Evolutionary conservation across 1,140 invertebrate species (phyloP), one percentile per base, ranked within the genome.

Genomic region (Rhopalosiphum maidis): DNA sequence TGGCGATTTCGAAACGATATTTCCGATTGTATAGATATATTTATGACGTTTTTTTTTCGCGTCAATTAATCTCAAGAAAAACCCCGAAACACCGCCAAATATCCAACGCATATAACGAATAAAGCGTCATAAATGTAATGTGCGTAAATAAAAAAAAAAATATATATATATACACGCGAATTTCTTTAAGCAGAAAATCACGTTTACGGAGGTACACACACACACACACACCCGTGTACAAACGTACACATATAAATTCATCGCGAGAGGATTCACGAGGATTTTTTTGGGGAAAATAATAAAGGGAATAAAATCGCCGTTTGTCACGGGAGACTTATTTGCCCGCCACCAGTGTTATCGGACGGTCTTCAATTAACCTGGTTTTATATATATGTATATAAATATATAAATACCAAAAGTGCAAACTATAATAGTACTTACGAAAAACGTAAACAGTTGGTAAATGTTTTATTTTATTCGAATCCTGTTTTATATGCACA

Each of bases 281-380:
- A 90, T 41, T 89, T 89, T 90, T 43, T 68, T n/a, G 23, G 23
- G n/a, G 48, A 90, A 46, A 90, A 90, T 90, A 90, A 90, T 88
- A 35, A 90, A 90, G 41, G 68, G 60, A 82, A 91, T 91, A 41
- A 91, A 91, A 91, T 35, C 54, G n/a, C 43, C 41, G 60, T 91
- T 60, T 91, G 90, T 43, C 30, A 35, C 43, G 21, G 41, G 60
- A 43, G 43, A 91, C 90, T 91, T 77, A 68, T 77, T 46, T 91
- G 6, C 15, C 25, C 68, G 22, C 25, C 41, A 30, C 9, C 7
- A 77, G 30, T 25, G 7, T 91, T 91, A 91, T 91, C 90, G 21
- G 60, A 15, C 37, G 7, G 77, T 35, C 41, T 46, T 91, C 60
- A 91, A 77, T 91, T 91, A 89, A 89, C 88, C 48, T 54, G 51